A percentile compares a stretch with the other conserved stretches of the same genome.
These are phyloP conservation scores for Diabrotica virgifera DNA, from an alignment of 1,140 invertebrate genomes.

Conservation along the genomic window DNA sequence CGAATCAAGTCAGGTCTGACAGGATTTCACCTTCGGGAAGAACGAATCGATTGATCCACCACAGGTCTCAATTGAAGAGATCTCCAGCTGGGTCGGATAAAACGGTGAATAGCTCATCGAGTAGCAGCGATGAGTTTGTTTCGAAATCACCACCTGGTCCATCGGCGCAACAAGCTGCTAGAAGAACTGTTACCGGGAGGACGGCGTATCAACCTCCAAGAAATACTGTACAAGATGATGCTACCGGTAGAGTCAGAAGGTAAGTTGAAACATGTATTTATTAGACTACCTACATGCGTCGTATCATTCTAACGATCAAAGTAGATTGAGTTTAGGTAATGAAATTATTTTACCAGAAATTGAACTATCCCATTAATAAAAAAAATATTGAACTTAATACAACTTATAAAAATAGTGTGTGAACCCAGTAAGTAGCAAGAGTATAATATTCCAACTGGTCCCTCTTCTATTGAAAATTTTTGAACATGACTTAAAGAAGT, in stretches of 20 bases:
- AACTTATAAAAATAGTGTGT: too few relatives aligned
- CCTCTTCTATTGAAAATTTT: too few relatives aligned
- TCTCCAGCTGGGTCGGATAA: slow-evolving; percentile 52
- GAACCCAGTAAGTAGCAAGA: too few relatives aligned
- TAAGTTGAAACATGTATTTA: neutral
- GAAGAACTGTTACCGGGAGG: slow-evolving; percentile 38
- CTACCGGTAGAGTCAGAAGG: slow-evolving; percentile 47
- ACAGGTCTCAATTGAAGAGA: slow-evolving; percentile 43
- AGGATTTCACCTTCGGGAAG: slow-evolving; percentile 50
- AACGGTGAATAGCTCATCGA: slow-evolving; percentile 51
- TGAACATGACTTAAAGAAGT: too few relatives aligned
- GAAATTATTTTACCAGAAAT: too few relatives aligned
- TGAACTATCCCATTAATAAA: too few relatives aligned
- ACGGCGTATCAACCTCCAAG: slow-evolving; percentile 39
- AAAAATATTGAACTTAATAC: too few relatives aligned
- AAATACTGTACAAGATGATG: slow-evolving; percentile 41
- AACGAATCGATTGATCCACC: slow-evolving; percentile 33
- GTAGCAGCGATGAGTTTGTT: slow-evolving; percentile 48
- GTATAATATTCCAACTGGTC: too few relatives aligned
- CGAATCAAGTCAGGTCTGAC: slow-evolving; percentile 32
- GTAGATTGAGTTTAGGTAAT: too few relatives aligned
- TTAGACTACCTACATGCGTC: too few relatives aligned
- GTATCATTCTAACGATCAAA: too few relatives aligned
- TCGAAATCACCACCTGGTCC: slow-evolving; percentile 42
- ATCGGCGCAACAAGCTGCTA: slow-evolving; percentile 42